A percentile compares a stretch with the other conserved stretches of the same genome.
Conservation (phyloP, 1,140 invertebrate genomes). For the Heliconius eleuchia region DNA sequence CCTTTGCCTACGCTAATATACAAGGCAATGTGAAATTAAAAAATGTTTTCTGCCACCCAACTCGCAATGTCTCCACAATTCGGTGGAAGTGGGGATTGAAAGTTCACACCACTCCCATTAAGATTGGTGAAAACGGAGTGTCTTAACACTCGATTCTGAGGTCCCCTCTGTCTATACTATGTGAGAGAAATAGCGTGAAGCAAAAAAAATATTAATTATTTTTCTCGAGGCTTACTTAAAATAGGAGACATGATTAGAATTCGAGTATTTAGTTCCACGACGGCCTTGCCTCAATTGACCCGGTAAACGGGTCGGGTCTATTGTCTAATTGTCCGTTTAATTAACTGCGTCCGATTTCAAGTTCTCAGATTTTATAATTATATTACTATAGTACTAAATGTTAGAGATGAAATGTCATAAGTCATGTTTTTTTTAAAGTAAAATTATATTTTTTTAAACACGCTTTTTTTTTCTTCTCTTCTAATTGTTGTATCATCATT, state of each 20-base stretch:
- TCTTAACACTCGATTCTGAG: neutral
- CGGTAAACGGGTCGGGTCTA: conserved; percentile 4
- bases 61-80: no score
- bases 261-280: conserved; percentile 11
- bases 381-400: neutral
- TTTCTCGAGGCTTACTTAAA: neutral
- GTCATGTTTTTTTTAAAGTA: no score
- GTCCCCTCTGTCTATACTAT: neutral
- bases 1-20: no score
- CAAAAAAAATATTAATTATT: neutral
- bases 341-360: conserved; percentile 18
- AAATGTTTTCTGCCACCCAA: no score
- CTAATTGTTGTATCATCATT: no score
- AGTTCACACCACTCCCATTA: no score
- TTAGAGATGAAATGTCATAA: neutral
- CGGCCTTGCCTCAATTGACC: conserved; percentile 33
- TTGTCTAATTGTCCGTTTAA: conserved; percentile 17
- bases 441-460: no score
- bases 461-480: no score
- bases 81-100: no score
- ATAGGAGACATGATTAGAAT: conserved; percentile 4
- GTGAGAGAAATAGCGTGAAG: neutral
- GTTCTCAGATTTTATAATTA: conserved; percentile 10
- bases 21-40: no score
- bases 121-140: neutral